Percentiles rank a stretch among this genome's conserved stretches.
Conservation (phyloP, 2,113 vertebrate genomes). For the Centrocercus urophasianus region DNA sequence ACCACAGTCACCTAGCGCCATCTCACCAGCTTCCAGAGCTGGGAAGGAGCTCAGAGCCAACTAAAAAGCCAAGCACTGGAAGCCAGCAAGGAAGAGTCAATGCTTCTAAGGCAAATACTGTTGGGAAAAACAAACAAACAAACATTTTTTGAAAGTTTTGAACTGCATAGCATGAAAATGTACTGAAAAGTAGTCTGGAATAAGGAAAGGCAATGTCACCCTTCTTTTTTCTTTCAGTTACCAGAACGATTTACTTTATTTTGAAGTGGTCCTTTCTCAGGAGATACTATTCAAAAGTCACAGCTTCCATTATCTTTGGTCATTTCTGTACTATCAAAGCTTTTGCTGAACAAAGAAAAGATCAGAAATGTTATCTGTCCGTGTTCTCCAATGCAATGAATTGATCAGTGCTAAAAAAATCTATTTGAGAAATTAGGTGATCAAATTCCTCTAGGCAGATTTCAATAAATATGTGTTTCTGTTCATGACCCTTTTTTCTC, state of each 20-base stretch:
- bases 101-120: background rate
- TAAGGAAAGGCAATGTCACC: background rate
- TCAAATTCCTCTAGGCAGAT: background rate
- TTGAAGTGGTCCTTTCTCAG: background rate
- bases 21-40: background rate
- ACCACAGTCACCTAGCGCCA: background rate
- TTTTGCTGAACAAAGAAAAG: background rate
- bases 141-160: background rate
- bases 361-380: background rate
- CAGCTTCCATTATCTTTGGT: background rate
- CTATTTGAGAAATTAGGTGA: background rate
- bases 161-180: background rate
- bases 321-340: background rate
- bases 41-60: accelerated
- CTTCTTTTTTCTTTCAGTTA: background rate
- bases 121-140: background rate
- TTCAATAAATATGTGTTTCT: background rate
- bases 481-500: background rate
- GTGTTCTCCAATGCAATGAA: background rate
- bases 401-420: background rate
- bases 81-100: background rate
- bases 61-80: background rate
- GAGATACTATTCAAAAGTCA: background rate
- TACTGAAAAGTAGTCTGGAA: background rate
- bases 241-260: background rate